Conservation (phyloP, 2,888 invertebrate genomes). For the Craniophora ligustri region DNA sequence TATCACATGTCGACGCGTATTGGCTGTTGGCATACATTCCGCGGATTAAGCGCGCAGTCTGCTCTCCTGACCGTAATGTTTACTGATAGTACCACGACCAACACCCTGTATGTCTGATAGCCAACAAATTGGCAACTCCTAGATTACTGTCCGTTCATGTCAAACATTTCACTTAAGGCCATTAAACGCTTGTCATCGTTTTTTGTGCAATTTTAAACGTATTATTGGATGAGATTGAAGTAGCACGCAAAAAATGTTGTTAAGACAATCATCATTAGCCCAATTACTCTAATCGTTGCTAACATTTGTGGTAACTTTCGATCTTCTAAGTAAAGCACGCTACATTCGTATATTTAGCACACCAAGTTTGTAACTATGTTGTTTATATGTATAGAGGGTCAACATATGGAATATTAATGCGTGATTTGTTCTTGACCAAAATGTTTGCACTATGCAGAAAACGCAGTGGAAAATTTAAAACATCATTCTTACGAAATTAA, state of each 20-base stretch:
- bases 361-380: conserved; percentile 4
- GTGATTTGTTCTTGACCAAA: conserved; percentile 30
- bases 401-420: conserved; percentile 13
- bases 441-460: no score
- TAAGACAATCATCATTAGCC: conserved; percentile 54
- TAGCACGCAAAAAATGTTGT: conserved; percentile 44
- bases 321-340: conserved; percentile 30
- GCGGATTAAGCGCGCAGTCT: conserved; percentile 67
- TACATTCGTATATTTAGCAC: conserved; percentile 25
- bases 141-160: conserved; percentile 61
- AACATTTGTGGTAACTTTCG: conserved; percentile 45
- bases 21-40: conserved; percentile 67
- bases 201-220: conserved; percentile 51
- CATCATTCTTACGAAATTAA: conserved; percentile 30
- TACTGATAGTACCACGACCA: conserved; percentile 62
- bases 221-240: conserved; percentile 48
- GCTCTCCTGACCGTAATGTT: conserved; percentile 71
- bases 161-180: conserved; percentile 56
- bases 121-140: conserved; percentile 58
- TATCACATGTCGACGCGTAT: conserved; percentile 62
- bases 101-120: conserved; percentile 58
- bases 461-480: conserved; percentile 36
- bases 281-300: conserved; percentile 48
- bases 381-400: conserved; percentile 17
- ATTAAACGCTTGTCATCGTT: conserved; percentile 55